Conservation (phyloP, 2,797 vertebrate species). For the Coregonus suidteri region DNA sequence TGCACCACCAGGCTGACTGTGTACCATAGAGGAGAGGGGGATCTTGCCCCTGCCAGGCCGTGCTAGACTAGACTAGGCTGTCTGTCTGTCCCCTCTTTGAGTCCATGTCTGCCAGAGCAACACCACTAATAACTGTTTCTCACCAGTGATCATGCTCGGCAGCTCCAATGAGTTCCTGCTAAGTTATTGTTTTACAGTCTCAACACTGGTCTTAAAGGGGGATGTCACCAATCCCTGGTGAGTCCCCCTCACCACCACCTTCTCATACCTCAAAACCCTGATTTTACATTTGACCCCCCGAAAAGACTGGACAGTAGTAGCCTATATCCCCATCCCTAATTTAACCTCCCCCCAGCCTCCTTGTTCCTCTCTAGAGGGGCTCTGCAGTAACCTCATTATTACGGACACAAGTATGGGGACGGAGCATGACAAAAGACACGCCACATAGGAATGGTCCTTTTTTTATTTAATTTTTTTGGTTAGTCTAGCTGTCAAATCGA, state of each 20-base stretch:
- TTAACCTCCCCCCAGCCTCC: slow-evolving; percentile 35
- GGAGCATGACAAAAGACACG: slow-evolving; percentile 37
- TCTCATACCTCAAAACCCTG: slow-evolving; percentile 57
- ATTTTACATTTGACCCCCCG: slow-evolving; percentile 49
- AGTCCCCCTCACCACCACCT: slow-evolving; percentile 17
- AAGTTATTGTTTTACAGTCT: slow-evolving; percentile 83
- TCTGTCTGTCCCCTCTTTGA: slow-evolving; percentile 54
- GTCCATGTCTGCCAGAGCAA: slow-evolving; percentile 65
- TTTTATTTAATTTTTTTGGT: slow-evolving; percentile 50
- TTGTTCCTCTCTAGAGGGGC: slow-evolving; percentile 42
- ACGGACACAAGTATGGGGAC: slow-evolving; percentile 32
- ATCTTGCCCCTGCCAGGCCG: slow-evolving; percentile 30
- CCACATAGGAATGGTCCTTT: slow-evolving; percentile 38
- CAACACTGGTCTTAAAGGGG: slow-evolving; percentile 79
- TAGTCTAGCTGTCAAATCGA: slow-evolving; percentile 48
- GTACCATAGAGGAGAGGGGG: slow-evolving; percentile 47
- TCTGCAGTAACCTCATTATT: slow-evolving; percentile 38
- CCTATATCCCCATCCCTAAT: slow-evolving; percentile 26
- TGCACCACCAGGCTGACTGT: slow-evolving; percentile 47
- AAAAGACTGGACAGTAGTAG: slow-evolving; percentile 63
- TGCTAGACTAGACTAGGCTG: slow-evolving; percentile 23
- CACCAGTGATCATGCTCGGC: slow-evolving; percentile 64
- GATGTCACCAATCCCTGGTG: slow-evolving; percentile 19
- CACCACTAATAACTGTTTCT: slow-evolving; percentile 71
- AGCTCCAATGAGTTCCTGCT: slow-evolving; percentile 67